Percentiles rank a stretch among this genome's conserved stretches.
Conservation (phyloP, 2,888 invertebrate genomes). For the Arctia plantaginis region DNA sequence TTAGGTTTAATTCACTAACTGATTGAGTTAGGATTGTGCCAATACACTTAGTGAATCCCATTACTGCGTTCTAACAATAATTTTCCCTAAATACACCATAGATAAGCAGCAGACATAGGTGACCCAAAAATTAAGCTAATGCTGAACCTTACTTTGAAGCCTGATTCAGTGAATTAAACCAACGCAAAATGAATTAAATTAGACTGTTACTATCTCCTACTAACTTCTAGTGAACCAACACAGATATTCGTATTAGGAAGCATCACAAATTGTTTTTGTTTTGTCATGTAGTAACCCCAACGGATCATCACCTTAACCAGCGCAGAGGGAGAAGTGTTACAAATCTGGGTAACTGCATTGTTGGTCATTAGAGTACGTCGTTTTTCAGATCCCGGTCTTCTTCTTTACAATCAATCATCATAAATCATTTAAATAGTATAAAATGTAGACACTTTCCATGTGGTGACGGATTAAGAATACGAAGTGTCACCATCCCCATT, state of each 20-base stretch:
- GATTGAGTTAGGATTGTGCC: conserved; percentile 2
- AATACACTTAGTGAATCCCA: conserved; percentile 1
- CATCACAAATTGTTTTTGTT: neutral
- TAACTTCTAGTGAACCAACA: neutral
- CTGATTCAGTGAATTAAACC: neutral
- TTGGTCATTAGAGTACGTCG: too few species aligned
- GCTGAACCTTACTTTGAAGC: too few species aligned
- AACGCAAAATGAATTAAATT: neutral
- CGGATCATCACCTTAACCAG: too few species aligned
- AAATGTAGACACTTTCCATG: too few species aligned
- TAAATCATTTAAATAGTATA: too few species aligned
- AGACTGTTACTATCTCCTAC: neutral
- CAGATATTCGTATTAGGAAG: neutral
- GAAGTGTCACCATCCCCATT: too few species aligned
- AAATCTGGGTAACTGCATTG: too few species aligned
- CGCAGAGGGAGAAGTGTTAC: too few species aligned
- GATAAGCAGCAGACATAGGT: neutral
- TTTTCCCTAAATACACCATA: neutral
- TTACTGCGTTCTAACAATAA: neutral
- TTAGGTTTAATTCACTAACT: neutral
- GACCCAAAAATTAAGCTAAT: neutral
- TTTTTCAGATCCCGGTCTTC: too few species aligned
- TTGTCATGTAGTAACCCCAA: neutral
- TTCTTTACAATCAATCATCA: too few species aligned
- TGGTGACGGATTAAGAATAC: too few species aligned